These are phyloP conservation scores for Sphaerodactylus townsendi DNA, from an alignment of 2,113 vertebrate genomes.

Conservation along the genomic window DNA sequence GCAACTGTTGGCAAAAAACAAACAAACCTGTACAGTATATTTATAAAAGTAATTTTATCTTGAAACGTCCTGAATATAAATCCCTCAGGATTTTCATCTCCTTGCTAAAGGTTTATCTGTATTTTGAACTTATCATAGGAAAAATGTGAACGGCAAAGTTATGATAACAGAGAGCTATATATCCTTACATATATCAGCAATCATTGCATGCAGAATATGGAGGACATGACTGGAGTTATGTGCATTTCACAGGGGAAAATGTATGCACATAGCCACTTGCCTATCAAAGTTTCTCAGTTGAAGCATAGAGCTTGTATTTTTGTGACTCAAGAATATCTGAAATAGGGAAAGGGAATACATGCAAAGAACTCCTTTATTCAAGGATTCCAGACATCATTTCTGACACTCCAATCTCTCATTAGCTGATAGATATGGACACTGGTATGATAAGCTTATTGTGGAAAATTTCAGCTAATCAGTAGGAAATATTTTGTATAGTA, in stretches of 20 bases:
- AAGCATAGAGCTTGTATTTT: background rate
- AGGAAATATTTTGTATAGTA: too few species aligned
- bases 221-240: background rate
- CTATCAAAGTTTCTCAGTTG: background rate
- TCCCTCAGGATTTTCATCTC: slow-evolving; percentile 13
- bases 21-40: slow-evolving; percentile 15
- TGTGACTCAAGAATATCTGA: background rate
- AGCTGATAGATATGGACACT: too few species aligned
- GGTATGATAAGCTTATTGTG: too few species aligned
- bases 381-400: background rate
- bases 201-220: background rate
- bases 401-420: background rate
- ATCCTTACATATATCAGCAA: background rate
- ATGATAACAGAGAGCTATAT: slow-evolving; percentile 8
- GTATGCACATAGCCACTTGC: background rate
- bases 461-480: too few species aligned
- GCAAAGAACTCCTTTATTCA: background rate
- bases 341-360: background rate
- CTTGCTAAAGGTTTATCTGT: background rate
- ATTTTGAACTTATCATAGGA: slow-evolving; percentile 6
- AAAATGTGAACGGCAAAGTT: background rate
- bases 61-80: background rate
- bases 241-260: too few species aligned
- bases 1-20: background rate
- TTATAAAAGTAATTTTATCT: slow-evolving; percentile 9